Conservation (phyloP, 2,888 invertebrate species). For the Drymonia ruficornis region DNA sequence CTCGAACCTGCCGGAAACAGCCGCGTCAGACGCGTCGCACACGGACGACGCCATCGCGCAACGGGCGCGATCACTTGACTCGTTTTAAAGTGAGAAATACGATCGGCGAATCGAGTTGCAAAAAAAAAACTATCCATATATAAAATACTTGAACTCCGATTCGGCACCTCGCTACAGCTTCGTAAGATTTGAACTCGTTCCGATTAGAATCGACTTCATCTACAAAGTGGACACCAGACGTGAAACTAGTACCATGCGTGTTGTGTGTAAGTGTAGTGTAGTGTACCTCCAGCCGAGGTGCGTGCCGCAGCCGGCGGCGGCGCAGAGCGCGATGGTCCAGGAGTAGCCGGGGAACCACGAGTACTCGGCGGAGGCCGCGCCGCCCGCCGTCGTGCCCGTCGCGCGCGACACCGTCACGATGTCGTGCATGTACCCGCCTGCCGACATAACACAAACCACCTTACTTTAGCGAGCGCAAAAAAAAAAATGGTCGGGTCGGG, state of each 20-base stretch:
- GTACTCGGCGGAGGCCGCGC: slow-evolving; percentile 63
- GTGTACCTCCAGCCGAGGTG: slow-evolving; percentile 72
- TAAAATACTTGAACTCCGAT: no score
- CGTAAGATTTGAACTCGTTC: no score
- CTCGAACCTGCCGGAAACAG: slow-evolving; percentile 56
- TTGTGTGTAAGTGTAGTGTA: background rate
- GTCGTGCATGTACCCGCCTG: slow-evolving; percentile 79
- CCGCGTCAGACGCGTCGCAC: background rate
- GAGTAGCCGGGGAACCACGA: slow-evolving; percentile 81
- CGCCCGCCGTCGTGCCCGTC: slow-evolving; percentile 48
- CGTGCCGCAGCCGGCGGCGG: slow-evolving; percentile 48
- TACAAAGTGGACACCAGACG: no score
- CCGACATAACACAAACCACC: slow-evolving; percentile 1
- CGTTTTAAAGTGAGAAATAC: no score
- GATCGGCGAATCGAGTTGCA: no score
- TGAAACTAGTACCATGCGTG: no score
- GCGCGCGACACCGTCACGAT: slow-evolving; percentile 67
- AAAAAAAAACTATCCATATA: no score
- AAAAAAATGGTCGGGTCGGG: background rate
- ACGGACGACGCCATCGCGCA: background rate
- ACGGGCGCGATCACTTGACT: no score
- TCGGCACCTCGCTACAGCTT: no score
- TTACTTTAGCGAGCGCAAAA: background rate
- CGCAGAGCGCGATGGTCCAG: slow-evolving; percentile 70
- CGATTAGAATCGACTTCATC: no score